Conservation (phyloP, 2,113 vertebrate genomes). For the Epinephelus fuscoguttatus region DNA sequence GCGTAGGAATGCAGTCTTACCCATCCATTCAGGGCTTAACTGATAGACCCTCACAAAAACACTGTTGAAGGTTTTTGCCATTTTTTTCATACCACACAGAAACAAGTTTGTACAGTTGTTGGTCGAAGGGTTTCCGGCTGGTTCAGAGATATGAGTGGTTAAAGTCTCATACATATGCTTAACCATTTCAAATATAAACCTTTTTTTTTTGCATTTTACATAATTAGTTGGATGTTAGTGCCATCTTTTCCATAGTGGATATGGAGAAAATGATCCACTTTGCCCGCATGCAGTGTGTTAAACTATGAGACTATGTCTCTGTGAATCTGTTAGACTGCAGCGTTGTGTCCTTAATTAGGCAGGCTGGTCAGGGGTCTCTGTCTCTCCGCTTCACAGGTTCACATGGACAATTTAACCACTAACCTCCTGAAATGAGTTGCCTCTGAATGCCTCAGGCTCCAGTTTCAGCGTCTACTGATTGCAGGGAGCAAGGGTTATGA, state of each 20-base stretch:
- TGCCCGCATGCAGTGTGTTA: not conserved
- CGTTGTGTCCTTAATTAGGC: conserved; percentile 84
- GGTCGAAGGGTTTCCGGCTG: conserved; percentile 25
- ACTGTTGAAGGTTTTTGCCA: conserved; percentile 43
- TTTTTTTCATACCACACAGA: conserved; percentile 54
- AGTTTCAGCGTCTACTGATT: conserved; percentile 79
- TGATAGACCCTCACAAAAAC: conserved; percentile 62
- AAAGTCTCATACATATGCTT: not conserved
- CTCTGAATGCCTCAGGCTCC: conserved; percentile 82
- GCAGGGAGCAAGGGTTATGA: conserved; percentile 70
- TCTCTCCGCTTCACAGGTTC: conserved; percentile 80
- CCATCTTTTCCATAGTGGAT: not conserved
- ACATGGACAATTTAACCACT: conserved; percentile 88
- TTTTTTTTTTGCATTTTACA: not conserved
- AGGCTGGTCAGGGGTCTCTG: conserved; percentile 79
- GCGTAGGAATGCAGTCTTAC: conserved; percentile 74
- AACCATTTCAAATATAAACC: not conserved
- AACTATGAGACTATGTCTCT: conserved; percentile 10
- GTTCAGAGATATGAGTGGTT: not conserved
- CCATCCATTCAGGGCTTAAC: conserved; percentile 67
- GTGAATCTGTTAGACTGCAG: conserved; percentile 36
- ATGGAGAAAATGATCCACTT: not conserved
- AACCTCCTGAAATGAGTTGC: conserved; percentile 85
- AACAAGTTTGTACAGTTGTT: conserved; percentile 63
- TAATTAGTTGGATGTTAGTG: not conserved